Conservation (phyloP, 2,888 invertebrate genomes). For the Dicranocentrus wangi region DNA sequence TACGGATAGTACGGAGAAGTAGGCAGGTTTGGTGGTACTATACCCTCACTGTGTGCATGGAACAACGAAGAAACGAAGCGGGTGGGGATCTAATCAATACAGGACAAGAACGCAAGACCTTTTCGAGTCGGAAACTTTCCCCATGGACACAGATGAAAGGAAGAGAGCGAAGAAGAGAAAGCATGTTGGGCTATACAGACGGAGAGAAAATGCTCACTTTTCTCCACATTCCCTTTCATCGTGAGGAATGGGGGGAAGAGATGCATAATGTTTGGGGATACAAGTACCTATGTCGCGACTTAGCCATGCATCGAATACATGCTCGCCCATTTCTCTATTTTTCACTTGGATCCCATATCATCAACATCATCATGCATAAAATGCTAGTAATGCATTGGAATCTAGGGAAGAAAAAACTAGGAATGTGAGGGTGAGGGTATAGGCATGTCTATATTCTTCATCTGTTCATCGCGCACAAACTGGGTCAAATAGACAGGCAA, state of each 20-base stretch:
- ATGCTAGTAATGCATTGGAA: constrained; percentile 49
- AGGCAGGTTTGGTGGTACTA: neutral
- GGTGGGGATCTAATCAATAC: constrained; percentile 73
- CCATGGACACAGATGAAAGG: constrained; percentile 3
- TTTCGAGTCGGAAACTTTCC: constrained; percentile 26
- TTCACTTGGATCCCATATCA: too few relatives aligned
- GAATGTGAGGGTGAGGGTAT: neutral
- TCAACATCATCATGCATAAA: too few relatives aligned
- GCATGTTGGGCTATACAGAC: neutral
- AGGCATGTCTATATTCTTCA: neutral
- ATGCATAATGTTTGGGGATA: too few relatives aligned
- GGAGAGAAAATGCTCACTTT: neutral
- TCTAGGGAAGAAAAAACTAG: constrained; percentile 14
- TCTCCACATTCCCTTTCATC: neutral
- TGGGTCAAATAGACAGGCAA: constrained; percentile 47
- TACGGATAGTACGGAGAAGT: neutral
- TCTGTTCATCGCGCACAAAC: constrained; percentile 28
- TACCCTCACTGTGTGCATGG: neutral
- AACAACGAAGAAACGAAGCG: constrained; percentile 45
- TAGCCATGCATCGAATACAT: too few relatives aligned
- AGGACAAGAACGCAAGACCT: constrained; percentile 71
- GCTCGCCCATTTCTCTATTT: too few relatives aligned
- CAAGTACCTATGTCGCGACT: too few relatives aligned
- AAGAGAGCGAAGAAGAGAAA: neutral
- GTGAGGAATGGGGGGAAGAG: neutral